A percentile compares a stretch with the other conserved stretches of the same genome.
These are phyloP conservation scores for Sciurus vulgaris DNA, from an alignment of 2,797 vertebrate genomes.

Conservation along the genomic window DNA sequence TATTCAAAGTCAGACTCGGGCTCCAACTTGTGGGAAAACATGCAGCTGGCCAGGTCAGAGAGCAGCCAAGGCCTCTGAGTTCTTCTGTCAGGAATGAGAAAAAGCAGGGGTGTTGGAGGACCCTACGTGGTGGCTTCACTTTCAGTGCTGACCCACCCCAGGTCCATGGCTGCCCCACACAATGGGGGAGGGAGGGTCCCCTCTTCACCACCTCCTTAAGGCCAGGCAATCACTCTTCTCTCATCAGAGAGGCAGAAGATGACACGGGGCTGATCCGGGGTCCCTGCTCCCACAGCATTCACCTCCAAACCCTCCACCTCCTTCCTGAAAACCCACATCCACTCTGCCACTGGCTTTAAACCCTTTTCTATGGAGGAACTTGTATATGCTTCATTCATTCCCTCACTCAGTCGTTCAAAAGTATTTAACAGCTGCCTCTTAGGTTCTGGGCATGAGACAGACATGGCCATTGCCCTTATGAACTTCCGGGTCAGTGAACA, in stretches of 20 bases:
- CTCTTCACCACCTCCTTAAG: not conserved
- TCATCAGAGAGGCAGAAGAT: not conserved
- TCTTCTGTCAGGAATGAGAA: not conserved
- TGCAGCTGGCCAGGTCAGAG: not conserved
- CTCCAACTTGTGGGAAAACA: not conserved
- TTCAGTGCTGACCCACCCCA: not conserved
- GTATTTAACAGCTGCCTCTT: not conserved
- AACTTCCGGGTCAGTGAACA: not conserved
- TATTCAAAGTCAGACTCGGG: not conserved
- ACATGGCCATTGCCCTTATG: not conserved
- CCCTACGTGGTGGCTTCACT: not conserved
- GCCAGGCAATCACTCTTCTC: not conserved
- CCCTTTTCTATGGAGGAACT: not conserved
- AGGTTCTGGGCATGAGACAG: not conserved
- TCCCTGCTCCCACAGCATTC: rapidly evolving
- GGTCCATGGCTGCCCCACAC: not conserved
- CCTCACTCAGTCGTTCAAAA: not conserved
- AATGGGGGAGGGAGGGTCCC: too few relatives aligned
- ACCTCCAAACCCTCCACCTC: not conserved
- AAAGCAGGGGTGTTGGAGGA: not conserved
- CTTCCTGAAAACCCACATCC: not conserved
- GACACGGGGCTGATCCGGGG: not conserved
- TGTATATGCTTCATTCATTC: not conserved
- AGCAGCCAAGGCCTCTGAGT: not conserved
- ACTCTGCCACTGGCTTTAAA: not conserved